Conservation (phyloP, 2,113 vertebrate species). For the Lophotis ruficrista region DNA sequence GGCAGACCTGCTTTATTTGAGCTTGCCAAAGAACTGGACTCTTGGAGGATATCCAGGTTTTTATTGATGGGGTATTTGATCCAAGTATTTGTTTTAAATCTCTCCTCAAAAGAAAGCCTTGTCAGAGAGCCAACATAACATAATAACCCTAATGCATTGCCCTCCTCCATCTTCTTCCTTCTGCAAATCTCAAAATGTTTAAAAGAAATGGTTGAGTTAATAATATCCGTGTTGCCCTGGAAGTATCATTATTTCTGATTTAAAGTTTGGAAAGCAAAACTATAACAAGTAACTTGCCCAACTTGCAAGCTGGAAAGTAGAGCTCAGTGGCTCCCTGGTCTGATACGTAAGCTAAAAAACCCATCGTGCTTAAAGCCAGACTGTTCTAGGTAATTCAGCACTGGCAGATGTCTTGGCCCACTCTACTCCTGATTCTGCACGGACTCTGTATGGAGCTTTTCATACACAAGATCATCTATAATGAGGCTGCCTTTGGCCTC, state of each 20-base stretch:
- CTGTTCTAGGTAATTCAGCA: not conserved
- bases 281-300: not conserved
- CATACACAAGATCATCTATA: not conserved
- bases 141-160: not conserved
- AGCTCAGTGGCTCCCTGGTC: not conserved
- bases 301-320: not conserved
- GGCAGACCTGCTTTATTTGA: not conserved
- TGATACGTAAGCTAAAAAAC: not conserved
- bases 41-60: slow-evolving; percentile 20
- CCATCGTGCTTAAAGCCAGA: not conserved
- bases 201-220: not conserved
- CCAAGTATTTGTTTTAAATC: slow-evolving; percentile 15
- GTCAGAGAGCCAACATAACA: not conserved
- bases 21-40: not conserved
- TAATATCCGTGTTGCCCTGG: not conserved
- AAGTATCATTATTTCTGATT: not conserved
- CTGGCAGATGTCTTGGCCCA: not conserved
- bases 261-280: not conserved
- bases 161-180: not conserved
- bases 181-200: not conserved
- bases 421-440: not conserved
- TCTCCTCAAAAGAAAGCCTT: not conserved
- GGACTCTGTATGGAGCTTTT: not conserved
- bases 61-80: slow-evolving; percentile 21
- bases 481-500: not conserved